Evolutionary conservation across 2,888 invertebrate genomes (phyloP).

Genomic region (Polylopha cassiicola): DNA sequence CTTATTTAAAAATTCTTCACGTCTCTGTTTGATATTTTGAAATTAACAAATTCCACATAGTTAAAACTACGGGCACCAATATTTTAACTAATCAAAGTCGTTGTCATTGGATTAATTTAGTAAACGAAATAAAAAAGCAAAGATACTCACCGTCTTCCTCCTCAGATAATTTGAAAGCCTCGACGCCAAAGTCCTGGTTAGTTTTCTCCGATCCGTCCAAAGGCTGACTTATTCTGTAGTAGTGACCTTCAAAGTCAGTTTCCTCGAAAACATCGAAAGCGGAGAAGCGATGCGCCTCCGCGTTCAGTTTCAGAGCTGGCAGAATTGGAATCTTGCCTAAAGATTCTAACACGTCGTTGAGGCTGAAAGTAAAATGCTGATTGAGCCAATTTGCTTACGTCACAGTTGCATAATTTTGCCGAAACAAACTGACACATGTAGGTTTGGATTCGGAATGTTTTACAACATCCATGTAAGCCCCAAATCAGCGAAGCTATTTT

Average conservation of each 20-base stretch:
- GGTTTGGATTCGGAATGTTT: constrained; percentile 1
- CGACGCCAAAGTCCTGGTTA: constrained; percentile 63
- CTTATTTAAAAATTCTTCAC: too few relatives aligned
- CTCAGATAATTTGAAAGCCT: constrained; percentile 65
- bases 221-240: constrained; percentile 54
- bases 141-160: constrained; percentile 65
- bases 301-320: constrained; percentile 82
- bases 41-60: too few relatives aligned
- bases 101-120: background rate
- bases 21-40: too few relatives aligned
- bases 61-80: too few relatives aligned
- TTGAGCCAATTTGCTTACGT: constrained; percentile 21
- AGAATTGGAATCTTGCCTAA: constrained; percentile 90
- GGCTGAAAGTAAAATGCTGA: constrained; percentile 65
- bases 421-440: constrained; percentile 3
- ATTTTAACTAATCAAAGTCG: too few relatives aligned
- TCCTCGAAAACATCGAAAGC: constrained; percentile 80
- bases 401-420: constrained; percentile 18
- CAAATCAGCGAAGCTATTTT: too few relatives aligned
- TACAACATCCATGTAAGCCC: too few relatives aligned
- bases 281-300: constrained; percentile 79
- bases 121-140: constrained; percentile 12
- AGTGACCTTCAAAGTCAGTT: constrained; percentile 64
- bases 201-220: constrained; percentile 58
- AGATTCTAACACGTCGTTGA: constrained; percentile 84